These are phyloP conservation scores for Pammene aurita DNA, from an alignment of 2,888 invertebrate genomes.

Conservation along the genomic window DNA sequence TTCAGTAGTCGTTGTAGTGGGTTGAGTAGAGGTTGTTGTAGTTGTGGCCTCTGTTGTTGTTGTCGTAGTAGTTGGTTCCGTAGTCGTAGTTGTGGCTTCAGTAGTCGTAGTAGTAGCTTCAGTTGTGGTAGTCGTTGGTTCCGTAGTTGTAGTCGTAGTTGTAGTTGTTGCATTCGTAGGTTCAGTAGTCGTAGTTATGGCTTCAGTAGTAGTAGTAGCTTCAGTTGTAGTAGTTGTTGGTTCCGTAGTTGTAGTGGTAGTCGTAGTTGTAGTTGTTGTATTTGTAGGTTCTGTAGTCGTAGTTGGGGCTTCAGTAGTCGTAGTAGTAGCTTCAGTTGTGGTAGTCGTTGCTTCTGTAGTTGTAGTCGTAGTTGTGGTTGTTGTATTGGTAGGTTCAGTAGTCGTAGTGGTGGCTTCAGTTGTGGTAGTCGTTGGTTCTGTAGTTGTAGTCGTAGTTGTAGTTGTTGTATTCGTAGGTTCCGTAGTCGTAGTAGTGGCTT, in stretches of 20 bases:
- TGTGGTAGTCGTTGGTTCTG: neutral
- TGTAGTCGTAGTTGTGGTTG: constrained; percentile 10
- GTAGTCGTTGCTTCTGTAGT: constrained; percentile 18
- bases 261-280: constrained; percentile 17
- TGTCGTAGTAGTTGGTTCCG: constrained; percentile 10
- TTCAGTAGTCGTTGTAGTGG: constrained; percentile 2
- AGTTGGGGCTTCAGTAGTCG: neutral
- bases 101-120: neutral
- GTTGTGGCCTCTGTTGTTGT: neutral
- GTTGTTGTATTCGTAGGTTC: constrained; percentile 4
- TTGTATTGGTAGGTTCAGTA: neutral
- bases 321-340: neutral
- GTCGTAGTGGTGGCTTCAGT: constrained; percentile 3
- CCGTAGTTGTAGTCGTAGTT: neutral
- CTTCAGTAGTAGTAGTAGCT: constrained; percentile 3
- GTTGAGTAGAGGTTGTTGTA: neutral
- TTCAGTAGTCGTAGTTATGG: neutral
- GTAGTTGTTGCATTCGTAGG: constrained; percentile 5
- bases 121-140: neutral
- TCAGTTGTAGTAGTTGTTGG: constrained; percentile 7
- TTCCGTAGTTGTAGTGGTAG: constrained; percentile 18
- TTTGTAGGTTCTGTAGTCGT: constrained; percentile 5
- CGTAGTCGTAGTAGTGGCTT: constrained; percentile 3
- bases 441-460: neutral
- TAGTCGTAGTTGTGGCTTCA: neutral